Percentiles rank a stretch among this genome's conserved stretches.
phyloP scores from a whole-genome alignment of 2,113 vertebrate genomes.

The Percina caprodes region DNA sequence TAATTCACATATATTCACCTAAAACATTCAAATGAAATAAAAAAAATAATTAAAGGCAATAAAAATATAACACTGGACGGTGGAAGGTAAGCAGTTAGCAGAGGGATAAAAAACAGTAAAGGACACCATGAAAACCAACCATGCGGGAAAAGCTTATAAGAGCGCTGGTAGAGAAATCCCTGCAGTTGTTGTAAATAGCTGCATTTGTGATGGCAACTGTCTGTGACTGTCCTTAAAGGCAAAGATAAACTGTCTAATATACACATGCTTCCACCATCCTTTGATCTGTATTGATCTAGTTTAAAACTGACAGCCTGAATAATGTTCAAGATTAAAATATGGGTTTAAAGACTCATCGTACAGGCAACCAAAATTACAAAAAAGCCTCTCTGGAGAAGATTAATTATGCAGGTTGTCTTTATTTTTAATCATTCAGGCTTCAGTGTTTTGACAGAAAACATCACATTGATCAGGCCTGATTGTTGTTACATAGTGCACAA shows the following conservation, averaged over 20 bases:
- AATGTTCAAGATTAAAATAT: slow-evolving; percentile 5
- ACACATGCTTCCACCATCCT: not conserved
- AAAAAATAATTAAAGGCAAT: not conserved
- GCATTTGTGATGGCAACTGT: slow-evolving; percentile 21
- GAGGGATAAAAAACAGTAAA: slow-evolving; percentile 37
- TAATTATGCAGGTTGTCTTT: not conserved
- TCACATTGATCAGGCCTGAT: slow-evolving; percentile 27
- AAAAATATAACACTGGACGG: not conserved
- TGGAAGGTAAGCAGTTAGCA: slow-evolving; percentile 2
- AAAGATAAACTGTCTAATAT: slow-evolving; percentile 10
- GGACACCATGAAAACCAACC: slow-evolving; percentile 41
- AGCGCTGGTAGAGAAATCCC: slow-evolving; percentile 4
- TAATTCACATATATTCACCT: too few relatives aligned
- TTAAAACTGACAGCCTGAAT: not conserved
- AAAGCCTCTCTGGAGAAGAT: not conserved
- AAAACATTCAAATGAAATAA: not conserved
- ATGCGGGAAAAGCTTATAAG: slow-evolving; percentile 37
- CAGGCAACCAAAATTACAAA: not conserved
- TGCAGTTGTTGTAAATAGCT: slow-evolving; percentile 8
- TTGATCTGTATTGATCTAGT: slow-evolving; percentile 5
- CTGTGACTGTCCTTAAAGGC: slow-evolving; percentile 22
- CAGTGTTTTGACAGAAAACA: slow-evolving; percentile 13
- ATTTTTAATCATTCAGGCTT: not conserved
- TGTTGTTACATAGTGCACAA: slow-evolving; percentile 40
- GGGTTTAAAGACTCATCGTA: not conserved